These are phyloP conservation scores for Lucinisca nassula DNA, from an alignment of 2,888 invertebrate species.

Conservation along the genomic window DNA sequence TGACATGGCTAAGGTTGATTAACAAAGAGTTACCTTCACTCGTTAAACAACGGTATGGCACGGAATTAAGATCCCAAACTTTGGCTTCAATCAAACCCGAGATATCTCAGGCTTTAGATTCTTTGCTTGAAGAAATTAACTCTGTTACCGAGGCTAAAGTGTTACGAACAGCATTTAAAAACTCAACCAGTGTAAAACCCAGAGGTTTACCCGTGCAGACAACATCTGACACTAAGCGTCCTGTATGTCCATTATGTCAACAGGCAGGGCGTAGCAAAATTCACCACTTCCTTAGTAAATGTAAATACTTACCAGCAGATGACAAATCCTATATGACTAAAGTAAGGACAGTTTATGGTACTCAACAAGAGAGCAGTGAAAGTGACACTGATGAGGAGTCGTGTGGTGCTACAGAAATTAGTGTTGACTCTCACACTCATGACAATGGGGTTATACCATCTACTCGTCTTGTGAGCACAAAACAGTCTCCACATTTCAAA, in stretches of 20 bases:
- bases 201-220: too few species aligned
- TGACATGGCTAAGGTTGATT: not conserved
- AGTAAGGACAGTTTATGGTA: not conserved
- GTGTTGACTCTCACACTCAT: not conserved
- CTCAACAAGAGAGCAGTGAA: not conserved
- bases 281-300: slow-evolving; percentile 6
- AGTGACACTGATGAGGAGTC: not conserved
- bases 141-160: not conserved
- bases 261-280: not conserved
- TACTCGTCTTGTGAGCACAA: slow-evolving; percentile 19
- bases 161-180: not conserved
- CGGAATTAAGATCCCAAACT: too few species aligned
- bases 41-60: not conserved
- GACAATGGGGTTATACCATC: not conserved
- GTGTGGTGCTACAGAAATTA: not conserved
- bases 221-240: not conserved
- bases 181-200: not conserved
- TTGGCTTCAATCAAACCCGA: not conserved
- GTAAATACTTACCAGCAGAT: not conserved
- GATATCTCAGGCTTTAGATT: not conserved
- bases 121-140: not conserved
- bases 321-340: not conserved
- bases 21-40: not conserved
- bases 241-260: slow-evolving; percentile 1
- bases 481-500: slow-evolving; percentile 43